A percentile compares a stretch with the other conserved stretches of the same genome.
These are phyloP conservation scores for Bombylius major DNA, from an alignment of 2,888 invertebrate genomes.

Conservation along the genomic window DNA sequence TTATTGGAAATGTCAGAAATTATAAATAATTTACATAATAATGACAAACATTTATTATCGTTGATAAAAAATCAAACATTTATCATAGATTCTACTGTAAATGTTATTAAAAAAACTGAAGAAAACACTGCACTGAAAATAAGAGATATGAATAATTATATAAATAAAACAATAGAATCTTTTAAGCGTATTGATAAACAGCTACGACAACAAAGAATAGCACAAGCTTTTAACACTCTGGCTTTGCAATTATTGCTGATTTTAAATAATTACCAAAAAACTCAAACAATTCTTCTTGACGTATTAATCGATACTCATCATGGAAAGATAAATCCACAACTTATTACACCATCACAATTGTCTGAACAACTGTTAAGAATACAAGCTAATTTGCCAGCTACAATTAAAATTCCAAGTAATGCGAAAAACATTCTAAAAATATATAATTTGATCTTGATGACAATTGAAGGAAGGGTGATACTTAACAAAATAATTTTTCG, in stretches of 20 bases:
- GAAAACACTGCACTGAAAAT: neutral
- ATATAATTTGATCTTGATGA: neutral
- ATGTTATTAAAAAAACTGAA: neutral
- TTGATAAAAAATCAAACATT: slow-evolving; percentile 1
- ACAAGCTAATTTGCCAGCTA: neutral
- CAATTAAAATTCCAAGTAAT: neutral
- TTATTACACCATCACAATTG: neutral
- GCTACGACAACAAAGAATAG: neutral
- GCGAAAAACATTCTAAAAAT: neutral
- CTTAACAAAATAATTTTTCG: neutral
- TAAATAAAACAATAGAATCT: neutral
- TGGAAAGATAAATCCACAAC: neutral
- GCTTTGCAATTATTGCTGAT: neutral
- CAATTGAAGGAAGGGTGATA: neutral
- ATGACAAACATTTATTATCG: neutral
- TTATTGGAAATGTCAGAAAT: neutral
- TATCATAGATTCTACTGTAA: neutral
- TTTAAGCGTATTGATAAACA: neutral
- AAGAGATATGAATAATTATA: neutral
- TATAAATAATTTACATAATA: neutral
- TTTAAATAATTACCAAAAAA: neutral
- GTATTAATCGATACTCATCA: neutral
- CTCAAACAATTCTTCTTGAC: neutral
- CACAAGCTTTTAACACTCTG: neutral
- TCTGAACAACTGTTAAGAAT: neutral